Conservation (phyloP, 2,888 invertebrate genomes). For the Oscheius sp. region DNA sequence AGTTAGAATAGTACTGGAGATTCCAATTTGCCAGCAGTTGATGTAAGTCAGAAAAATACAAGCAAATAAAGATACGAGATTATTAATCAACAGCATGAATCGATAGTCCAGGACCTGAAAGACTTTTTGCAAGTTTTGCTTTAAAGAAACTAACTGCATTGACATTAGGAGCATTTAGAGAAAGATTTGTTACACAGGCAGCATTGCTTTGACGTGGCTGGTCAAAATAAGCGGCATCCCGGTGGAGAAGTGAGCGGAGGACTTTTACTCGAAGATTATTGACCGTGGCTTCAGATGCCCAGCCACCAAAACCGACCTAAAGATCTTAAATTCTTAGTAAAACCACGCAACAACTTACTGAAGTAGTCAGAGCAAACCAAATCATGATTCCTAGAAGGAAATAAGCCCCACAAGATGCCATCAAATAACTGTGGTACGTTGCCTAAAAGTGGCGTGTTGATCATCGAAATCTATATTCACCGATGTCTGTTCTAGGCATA, state of each 20-base stretch:
- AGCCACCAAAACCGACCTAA: slow-evolving; percentile 46
- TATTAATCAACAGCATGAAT: slow-evolving; percentile 52
- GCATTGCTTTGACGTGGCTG: slow-evolving; percentile 45
- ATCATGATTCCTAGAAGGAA: slow-evolving; percentile 1
- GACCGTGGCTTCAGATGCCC: slow-evolving; percentile 44
- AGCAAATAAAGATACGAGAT: slow-evolving; percentile 36
- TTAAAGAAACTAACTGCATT: slow-evolving; percentile 39
- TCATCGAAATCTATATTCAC: neutral
- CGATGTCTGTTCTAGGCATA: slow-evolving; percentile 5
- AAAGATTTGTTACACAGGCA: slow-evolving; percentile 45
- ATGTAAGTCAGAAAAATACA: slow-evolving; percentile 49
- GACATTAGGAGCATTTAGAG: slow-evolving; percentile 42
- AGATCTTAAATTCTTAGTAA: neutral
- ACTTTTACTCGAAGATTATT: slow-evolving; percentile 38
- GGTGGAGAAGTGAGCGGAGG: slow-evolving; percentile 38
- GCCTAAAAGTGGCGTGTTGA: neutral
- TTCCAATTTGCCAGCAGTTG: slow-evolving; percentile 50
- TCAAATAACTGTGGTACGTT: neutral
- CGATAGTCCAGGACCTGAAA: slow-evolving; percentile 57
- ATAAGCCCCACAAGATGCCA: neutral
- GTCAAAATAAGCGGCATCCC: slow-evolving; percentile 49
- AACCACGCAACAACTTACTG: too few species aligned
- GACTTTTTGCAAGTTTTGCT: neutral
- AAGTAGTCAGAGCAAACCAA: slow-evolving; percentile 26
- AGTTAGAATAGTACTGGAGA: slow-evolving; percentile 34